phyloP scores from a whole-genome alignment of 2,888 invertebrate genomes.

The Dryomyza anilis region DNA sequence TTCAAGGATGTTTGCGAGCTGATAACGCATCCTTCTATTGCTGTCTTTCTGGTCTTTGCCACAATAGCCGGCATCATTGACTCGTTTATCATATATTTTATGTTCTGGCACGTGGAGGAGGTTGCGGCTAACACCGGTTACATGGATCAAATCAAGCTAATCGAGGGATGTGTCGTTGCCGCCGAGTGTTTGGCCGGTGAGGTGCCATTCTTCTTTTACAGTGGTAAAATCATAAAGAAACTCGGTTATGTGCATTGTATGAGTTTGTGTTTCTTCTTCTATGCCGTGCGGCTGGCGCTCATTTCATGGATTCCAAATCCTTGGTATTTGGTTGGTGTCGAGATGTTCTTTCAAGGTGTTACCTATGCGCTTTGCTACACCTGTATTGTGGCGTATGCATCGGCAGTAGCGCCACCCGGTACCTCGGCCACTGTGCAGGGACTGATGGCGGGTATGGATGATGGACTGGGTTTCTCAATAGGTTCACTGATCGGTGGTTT shows the following conservation, averaged over 20 bases:
- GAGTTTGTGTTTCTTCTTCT: slow-evolving; percentile 77
- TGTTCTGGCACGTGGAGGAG: slow-evolving; percentile 85
- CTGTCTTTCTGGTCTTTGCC: slow-evolving; percentile 75
- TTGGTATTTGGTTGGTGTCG: slow-evolving; percentile 82
- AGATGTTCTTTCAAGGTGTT: slow-evolving; percentile 82
- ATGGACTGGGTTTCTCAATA: slow-evolving; percentile 79
- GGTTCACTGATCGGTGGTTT: slow-evolving; percentile 77
- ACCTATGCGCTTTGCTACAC: slow-evolving; percentile 87
- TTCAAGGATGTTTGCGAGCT: slow-evolving; percentile 70
- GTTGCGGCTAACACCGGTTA: slow-evolving; percentile 69
- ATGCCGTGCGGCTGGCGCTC: slow-evolving; percentile 74
- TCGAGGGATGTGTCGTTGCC: slow-evolving; percentile 80
- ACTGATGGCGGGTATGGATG: slow-evolving; percentile 86
- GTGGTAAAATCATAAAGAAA: slow-evolving; percentile 77
- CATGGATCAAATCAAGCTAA: slow-evolving; percentile 72
- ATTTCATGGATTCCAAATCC: slow-evolving; percentile 79
- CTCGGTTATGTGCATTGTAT: slow-evolving; percentile 80
- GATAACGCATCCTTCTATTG: slow-evolving; percentile 68
- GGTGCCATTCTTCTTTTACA: slow-evolving; percentile 74
- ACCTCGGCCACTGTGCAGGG: slow-evolving; percentile 86
- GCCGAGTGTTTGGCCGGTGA: slow-evolving; percentile 81
- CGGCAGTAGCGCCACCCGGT: slow-evolving; percentile 71
- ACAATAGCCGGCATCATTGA: slow-evolving; percentile 78
- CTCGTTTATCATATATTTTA: slow-evolving; percentile 80
- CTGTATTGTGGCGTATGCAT: slow-evolving; percentile 76